Conservation (phyloP, 2,888 invertebrate genomes). For the Patella ulyssiponensis region DNA sequence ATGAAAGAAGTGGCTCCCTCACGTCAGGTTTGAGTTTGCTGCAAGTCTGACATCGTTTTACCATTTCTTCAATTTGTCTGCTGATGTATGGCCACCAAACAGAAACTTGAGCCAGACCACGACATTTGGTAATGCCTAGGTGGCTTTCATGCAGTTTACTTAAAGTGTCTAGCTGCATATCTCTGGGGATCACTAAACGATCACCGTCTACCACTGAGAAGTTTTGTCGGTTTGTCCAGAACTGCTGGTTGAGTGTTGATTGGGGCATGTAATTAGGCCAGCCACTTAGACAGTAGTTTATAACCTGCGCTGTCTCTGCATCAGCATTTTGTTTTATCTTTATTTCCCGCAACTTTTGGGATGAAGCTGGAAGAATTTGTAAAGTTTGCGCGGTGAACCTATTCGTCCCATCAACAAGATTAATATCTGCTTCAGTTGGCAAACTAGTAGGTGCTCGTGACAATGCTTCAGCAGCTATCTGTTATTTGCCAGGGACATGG, state of each 20-base stretch:
- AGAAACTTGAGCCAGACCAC: background rate
- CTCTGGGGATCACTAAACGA: background rate
- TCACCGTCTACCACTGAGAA: constrained; percentile 2
- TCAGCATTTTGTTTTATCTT: too few relatives aligned
- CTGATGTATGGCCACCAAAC: constrained; percentile 16
- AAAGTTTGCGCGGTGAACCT: too few relatives aligned
- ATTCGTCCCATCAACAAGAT: too few relatives aligned
- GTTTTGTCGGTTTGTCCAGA: background rate
- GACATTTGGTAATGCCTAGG: constrained; percentile 12
- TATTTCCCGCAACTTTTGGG: too few relatives aligned
- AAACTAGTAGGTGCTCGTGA: too few relatives aligned
- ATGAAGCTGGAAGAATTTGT: too few relatives aligned
- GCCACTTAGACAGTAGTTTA: too few relatives aligned
- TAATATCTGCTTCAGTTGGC: too few relatives aligned
- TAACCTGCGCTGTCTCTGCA: too few relatives aligned
- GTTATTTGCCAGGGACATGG: too few relatives aligned
- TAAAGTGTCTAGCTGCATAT: constrained; percentile 1
- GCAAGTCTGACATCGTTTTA: background rate
- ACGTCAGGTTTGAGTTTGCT: background rate
- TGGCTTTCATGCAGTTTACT: constrained; percentile 14
- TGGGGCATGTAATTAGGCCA: too few relatives aligned
- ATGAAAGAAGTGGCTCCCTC: constrained; percentile 12
- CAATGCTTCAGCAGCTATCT: too few relatives aligned
- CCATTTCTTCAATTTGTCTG: background rate
- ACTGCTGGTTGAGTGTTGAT: background rate